These are phyloP conservation scores for Nebria brevicollis DNA, from an alignment of 2,888 invertebrate genomes.

Conservation along the genomic window DNA sequence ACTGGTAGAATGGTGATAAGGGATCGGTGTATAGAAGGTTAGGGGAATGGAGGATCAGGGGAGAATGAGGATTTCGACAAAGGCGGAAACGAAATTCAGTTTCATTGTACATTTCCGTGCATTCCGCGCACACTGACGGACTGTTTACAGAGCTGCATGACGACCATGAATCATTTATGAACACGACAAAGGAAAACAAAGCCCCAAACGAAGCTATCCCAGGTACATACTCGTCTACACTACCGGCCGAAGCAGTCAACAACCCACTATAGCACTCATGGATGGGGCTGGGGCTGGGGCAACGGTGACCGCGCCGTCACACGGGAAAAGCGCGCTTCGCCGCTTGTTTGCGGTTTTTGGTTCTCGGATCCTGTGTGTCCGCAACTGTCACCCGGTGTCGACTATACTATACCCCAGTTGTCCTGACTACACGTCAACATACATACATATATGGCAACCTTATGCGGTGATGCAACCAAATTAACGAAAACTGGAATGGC, in stretches of 20 bases:
- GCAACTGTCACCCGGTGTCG: slow-evolving; percentile 1
- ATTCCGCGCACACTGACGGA: slow-evolving; percentile 38
- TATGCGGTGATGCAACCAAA: not conserved
- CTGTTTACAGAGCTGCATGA: slow-evolving; percentile 44
- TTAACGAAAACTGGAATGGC: not conserved
- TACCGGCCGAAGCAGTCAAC: too few relatives aligned
- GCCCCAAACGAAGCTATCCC: slow-evolving; percentile 12
- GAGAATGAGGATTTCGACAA: slow-evolving; percentile 39
- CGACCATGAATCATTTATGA: slow-evolving; percentile 46
- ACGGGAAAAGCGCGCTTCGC: not conserved
- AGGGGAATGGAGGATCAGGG: not conserved
- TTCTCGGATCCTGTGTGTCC: slow-evolving; percentile 1
- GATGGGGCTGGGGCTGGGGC: not conserved
- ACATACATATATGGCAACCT: not conserved
- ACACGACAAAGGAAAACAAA: slow-evolving; percentile 46
- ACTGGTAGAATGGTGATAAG: slow-evolving; percentile 7
- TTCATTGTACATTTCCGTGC: slow-evolving; percentile 47
- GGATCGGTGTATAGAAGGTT: not conserved
- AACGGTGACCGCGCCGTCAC: not conserved
- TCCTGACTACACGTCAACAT: not conserved
- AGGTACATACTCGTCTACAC: not conserved
- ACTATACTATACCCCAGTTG: not conserved
- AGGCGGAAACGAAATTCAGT: slow-evolving; percentile 46
- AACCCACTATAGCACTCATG: not conserved
- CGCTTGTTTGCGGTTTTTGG: not conserved